Base-by-base conservation (phyloP, 2,797 vertebrate species). In the Alosa sapidissima region DNA sequence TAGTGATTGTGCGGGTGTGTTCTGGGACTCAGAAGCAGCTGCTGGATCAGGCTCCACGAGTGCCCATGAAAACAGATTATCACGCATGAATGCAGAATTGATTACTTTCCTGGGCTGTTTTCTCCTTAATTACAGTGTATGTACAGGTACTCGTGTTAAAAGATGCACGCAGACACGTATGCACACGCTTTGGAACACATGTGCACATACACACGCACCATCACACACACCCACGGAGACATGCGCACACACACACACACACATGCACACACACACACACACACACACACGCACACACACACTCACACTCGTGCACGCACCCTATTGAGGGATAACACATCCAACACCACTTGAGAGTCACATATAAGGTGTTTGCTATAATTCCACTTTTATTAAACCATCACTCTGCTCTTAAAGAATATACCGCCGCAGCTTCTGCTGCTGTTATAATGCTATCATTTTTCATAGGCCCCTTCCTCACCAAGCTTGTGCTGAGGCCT, bases 331-430 rank as follows among this genome's bases (percentile, higher is more conserved):
- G 72, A 78, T 78, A 78, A 78, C 72, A 78, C 36, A 7, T 82
- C 28, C 81, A 55, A 52, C 54, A 82, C 16, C 72, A 78, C 72
- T 78, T 78, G 72, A 78, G 72, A 78, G 72, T 36, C 72, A 78
- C 72, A 78, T 82, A 52, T 82, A 82, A 52, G 48, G 48, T 82
- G 48, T 54, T 82, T 82, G 52, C 81, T 82, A 82, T 52, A 82
- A 82, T 52, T 52, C 52, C 52, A 82, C 52, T 82, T 49, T 82
- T 82, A 58, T 52, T 82, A 82, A 52, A 82, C 81, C 45, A 58
- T 82, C 49, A 82, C 81, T 82, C 72, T 78, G 72, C 72, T 78
- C 72, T 78, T 78, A 78, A 78, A 78, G 72, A 78, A 78, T 47
- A 78, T 78, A 78, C 14, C 72, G 41, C 36, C 10, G 49, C 16